Base-by-base conservation (phyloP, 2,888 invertebrate species). In the Dasysyrphus albostriatus region DNA sequence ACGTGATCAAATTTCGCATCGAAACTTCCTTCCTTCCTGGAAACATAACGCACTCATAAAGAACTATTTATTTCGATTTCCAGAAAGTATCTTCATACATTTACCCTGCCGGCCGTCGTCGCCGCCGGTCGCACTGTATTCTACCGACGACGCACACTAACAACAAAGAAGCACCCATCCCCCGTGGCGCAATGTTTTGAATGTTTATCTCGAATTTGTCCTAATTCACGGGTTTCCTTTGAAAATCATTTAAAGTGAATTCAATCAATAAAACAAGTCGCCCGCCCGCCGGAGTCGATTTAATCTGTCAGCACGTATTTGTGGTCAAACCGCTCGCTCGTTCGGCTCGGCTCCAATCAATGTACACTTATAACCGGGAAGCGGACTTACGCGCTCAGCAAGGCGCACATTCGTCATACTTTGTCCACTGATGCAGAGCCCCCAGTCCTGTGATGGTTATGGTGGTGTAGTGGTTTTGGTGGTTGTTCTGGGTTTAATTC, bases 1-100 rank as follows among this genome's bases (percentile, higher is more conserved):
- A 88, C 88, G 88, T 88, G 88, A 88, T 88, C 88, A 69, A 88
- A 88, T 88, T 88, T 83, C 88, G 88, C 83, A 83, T 83, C 63
- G 88, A 73, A 83, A 83, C 88, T 88, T 88, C 88, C 88, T 88
- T 88, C 88, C 88, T 88, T 88, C 88, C 88, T 82, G 88, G 59
- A 73, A 65, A 76, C 73, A 75, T 51, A 76, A 72, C 56, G 76
- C 61, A 29, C 29, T 32, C 54, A n/a, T 8, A 54, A 51, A 29
- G 42, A 61, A 51, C 24, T 51, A 56, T 44, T n/a, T 19, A 32
- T 65, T 54, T 59, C 16, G 44, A 29, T 54, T 54, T 54, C 29
- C 32, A 32, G 14, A 54, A 29, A 7, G 51, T 14, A 32, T 19
- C 12, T 63, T 29, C 3, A 42, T 63, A 42, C 29, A 16, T 8